Percentiles rank a stretch among this genome's conserved stretches.
Evolutionary conservation across 2,797 vertebrate genomes (phyloP).

Genomic region (Agapornis canus): DNA sequence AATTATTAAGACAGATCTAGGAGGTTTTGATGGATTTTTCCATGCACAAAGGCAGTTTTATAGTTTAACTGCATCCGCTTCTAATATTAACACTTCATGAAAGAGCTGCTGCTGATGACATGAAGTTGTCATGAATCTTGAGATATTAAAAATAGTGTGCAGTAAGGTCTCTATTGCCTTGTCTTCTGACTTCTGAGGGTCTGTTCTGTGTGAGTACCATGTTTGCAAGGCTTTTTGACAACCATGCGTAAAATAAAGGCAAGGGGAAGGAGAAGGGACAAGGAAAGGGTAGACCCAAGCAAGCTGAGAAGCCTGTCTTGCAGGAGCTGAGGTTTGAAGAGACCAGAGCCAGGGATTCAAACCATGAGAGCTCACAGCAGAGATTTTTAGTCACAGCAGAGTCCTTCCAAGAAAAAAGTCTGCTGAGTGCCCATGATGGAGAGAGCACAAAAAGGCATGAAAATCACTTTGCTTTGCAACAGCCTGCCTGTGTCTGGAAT

Average conservation of each 20-base stretch:
- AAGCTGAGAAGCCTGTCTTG: neutral
- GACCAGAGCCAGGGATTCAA: neutral
- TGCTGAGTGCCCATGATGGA: neutral
- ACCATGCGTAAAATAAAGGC: neutral
- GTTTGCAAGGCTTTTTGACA: neutral
- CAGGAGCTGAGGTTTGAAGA: neutral
- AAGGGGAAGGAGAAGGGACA: neutral
- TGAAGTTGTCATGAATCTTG: neutral
- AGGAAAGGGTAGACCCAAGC: neutral
- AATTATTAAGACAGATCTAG: conserved; percentile 1
- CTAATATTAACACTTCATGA: neutral
- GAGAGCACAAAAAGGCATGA: neutral
- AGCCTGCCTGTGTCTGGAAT: neutral
- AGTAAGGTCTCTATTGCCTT: neutral
- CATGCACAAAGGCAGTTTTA: neutral
- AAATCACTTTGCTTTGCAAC: conserved; percentile 34
- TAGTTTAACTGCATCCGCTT: neutral
- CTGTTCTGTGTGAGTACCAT: fast-evolving
- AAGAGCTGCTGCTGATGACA: neutral
- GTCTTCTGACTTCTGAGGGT: neutral
- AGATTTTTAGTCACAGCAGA: conserved; percentile 32
- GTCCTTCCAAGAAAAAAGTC: neutral
- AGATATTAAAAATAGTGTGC: neutral
- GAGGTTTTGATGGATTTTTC: neutral
- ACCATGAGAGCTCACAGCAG: neutral